phyloP scores from a whole-genome alignment of 2,888 invertebrate species.

The Macrosiphum euphorbiae region DNA sequence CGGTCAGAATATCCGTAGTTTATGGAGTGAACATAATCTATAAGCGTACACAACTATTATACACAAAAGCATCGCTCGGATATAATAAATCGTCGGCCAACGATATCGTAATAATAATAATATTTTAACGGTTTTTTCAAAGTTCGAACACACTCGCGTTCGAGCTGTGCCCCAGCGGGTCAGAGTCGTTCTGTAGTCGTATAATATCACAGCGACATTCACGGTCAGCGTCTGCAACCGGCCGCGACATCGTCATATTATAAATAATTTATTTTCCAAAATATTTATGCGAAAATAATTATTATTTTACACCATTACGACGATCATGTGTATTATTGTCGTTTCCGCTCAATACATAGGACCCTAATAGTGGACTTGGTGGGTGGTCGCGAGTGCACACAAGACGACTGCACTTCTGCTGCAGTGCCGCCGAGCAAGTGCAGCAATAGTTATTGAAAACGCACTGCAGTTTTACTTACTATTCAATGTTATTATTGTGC shows the following conservation, averaged over 20 bases:
- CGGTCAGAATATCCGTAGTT: background rate
- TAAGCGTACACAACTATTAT: background rate
- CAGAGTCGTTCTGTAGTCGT: background rate
- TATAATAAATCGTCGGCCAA: slow-evolving; percentile 10
- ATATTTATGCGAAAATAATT: too few relatives aligned
- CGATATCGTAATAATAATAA: background rate
- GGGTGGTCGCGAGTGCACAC: too few relatives aligned
- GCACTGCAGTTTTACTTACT: background rate
- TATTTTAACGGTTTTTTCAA: background rate
- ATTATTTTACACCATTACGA: background rate
- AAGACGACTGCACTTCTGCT: too few relatives aligned
- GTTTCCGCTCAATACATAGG: too few relatives aligned
- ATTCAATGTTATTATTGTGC: background rate
- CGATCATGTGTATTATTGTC: too few relatives aligned
- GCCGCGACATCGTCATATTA: background rate
- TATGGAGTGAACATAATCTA: slow-evolving; percentile 13
- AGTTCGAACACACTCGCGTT: background rate
- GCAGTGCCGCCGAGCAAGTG: too few relatives aligned
- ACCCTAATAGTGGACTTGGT: too few relatives aligned
- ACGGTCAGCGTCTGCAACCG: too few relatives aligned
- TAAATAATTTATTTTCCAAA: background rate
- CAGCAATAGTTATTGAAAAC: background rate
- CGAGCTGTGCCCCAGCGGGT: background rate
- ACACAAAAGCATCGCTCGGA: background rate
- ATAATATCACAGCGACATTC: too few relatives aligned